phyloP scores from a whole-genome alignment of 2,113 vertebrate genomes.

The Gallinago jamesoni region DNA sequence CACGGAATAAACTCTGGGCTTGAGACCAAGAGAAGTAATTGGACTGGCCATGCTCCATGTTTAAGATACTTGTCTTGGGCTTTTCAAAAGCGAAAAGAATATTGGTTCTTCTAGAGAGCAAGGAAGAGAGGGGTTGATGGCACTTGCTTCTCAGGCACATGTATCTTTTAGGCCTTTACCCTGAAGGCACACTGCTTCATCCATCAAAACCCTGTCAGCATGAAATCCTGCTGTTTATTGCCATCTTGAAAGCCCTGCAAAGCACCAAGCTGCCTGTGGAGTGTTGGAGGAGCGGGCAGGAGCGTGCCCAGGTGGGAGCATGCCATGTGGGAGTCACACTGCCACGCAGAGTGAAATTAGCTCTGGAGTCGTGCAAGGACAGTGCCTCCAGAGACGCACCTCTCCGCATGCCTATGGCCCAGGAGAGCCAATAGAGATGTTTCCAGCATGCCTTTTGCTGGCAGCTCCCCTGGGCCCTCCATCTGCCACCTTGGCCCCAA shows the following conservation, averaged over 20 bases:
- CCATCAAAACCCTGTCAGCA: not conserved
- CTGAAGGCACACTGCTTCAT: not conserved
- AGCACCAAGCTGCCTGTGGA: rapidly evolving
- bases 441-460: not conserved
- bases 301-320: not conserved
- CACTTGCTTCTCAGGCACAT: not conserved
- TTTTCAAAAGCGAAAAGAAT: conserved; percentile 18
- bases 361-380: not conserved
- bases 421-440: not conserved
- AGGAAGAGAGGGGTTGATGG: not conserved
- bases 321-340: rapidly evolving
- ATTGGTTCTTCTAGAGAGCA: conserved; percentile 1
- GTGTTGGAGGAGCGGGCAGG: not conserved
- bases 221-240: not conserved
- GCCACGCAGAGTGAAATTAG: not conserved
- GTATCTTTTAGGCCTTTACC: not conserved
- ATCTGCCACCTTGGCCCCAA: not conserved
- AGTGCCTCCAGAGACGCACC: not conserved
- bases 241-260: not conserved
- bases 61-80: conserved; percentile 47
- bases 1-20: conserved; percentile 66
- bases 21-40: conserved; percentile 70
- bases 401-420: not conserved
- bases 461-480: not conserved
- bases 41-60: conserved; percentile 42